phyloP scores from a whole-genome alignment of 1,140 invertebrate species.

The Eubasilissa regina region DNA sequence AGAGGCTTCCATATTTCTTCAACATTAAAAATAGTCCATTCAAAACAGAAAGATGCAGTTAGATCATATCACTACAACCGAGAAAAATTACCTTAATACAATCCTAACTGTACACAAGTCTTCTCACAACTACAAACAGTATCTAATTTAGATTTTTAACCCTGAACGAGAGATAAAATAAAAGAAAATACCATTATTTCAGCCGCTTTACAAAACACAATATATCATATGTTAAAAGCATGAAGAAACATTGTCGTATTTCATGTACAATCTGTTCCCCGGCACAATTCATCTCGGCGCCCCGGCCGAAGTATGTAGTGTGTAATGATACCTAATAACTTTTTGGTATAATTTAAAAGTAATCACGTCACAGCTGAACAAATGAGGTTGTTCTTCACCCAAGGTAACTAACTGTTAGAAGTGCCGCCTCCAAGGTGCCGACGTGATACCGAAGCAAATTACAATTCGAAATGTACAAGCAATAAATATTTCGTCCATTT shows the following conservation, averaged over 20 bases:
- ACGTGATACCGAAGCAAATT: conserved; percentile 11
- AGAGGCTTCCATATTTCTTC: conserved; percentile 35
- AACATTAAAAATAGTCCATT: conserved; percentile 2
- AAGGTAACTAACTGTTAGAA: not conserved
- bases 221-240: too few species aligned
- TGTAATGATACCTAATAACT: not conserved
- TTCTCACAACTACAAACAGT: not conserved
- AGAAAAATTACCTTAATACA: conserved; percentile 22
- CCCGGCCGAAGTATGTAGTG: not conserved
- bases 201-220: not conserved
- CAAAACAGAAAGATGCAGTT: conserved; percentile 25
- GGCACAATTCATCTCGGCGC: not conserved
- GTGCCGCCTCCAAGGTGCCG: conserved; percentile 19
- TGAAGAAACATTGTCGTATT: too few species aligned
- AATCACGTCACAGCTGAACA: conserved; percentile 17
- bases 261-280: not conserved
- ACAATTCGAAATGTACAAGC: conserved; percentile 8
- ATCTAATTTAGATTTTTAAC: conserved; percentile 33
- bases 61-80: conserved; percentile 21
- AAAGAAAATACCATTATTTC: conserved; percentile 21
- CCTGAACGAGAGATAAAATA: conserved; percentile 20
- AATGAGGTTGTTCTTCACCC: conserved; percentile 5
- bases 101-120: not conserved
- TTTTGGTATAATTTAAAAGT: conserved; percentile 17
- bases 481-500: not conserved